phyloP scores from a whole-genome alignment of 2,113 vertebrate species.

The Anseranas semipalmata region DNA sequence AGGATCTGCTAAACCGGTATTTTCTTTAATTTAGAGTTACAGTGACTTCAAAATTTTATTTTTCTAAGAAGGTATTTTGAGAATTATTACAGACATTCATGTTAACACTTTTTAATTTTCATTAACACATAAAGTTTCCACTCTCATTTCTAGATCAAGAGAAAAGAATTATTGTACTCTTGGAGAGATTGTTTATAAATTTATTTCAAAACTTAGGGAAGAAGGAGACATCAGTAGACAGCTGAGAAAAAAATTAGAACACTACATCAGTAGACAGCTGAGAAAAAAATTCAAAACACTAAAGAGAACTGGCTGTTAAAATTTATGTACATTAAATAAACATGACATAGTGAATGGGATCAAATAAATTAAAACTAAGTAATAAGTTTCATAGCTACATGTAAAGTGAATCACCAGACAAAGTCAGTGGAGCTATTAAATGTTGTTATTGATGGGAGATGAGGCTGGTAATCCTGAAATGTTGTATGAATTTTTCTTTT shows the following conservation, averaged over 20 bases:
- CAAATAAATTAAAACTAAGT: background rate
- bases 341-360: background rate
- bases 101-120: background rate
- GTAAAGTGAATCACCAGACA: background rate
- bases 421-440: background rate
- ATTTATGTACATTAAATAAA: background rate
- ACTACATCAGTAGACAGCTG: background rate
- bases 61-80: background rate
- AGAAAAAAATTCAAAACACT: background rate
- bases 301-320: background rate
- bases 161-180: background rate
- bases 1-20: background rate
- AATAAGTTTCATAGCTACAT: background rate
- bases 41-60: background rate
- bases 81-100: background rate
- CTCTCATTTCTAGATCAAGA: background rate
- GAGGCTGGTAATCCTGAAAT: background rate
- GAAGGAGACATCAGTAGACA: background rate
- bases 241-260: background rate
- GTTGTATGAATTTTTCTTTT: background rate
- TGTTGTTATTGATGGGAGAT: background rate
- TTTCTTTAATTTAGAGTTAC: background rate
- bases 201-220: background rate
- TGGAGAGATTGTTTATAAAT: background rate
- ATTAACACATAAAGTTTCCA: background rate